phyloP scores from a whole-genome alignment of 2,797 vertebrate species.

The Glyptemys insculpta region DNA sequence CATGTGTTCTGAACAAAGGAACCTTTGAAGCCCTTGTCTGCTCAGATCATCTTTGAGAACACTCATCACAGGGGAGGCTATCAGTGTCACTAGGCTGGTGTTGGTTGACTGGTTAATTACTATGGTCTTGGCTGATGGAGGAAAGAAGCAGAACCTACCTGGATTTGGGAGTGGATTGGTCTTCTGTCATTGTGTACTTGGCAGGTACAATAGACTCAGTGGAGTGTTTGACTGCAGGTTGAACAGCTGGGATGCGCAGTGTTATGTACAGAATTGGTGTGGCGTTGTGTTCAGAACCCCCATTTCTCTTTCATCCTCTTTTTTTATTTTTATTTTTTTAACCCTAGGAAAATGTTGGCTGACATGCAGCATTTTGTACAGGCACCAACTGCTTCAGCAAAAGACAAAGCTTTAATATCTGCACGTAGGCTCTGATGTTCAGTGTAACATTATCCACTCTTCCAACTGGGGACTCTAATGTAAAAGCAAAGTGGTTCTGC shows the following conservation, averaged over 20 bases:
- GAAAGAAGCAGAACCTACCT: background rate
- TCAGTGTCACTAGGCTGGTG: background rate
- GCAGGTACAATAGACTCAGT: background rate
- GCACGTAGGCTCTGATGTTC: background rate
- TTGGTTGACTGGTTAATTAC: background rate
- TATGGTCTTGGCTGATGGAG: background rate
- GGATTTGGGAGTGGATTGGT: background rate
- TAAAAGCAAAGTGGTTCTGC: background rate
- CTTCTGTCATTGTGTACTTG: background rate
- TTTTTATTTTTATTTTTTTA: background rate
- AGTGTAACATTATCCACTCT: fast-evolving
- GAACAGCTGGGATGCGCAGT: background rate
- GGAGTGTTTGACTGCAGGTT: background rate
- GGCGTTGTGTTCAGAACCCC: background rate
- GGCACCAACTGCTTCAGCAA: background rate
- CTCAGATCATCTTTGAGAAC: background rate
- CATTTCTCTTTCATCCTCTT: background rate
- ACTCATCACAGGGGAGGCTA: fast-evolving
- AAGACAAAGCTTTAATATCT: background rate
- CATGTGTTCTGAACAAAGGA: background rate
- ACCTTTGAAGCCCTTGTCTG: background rate
- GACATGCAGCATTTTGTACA: too few species aligned
- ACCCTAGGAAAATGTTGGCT: background rate
- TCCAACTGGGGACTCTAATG: background rate
- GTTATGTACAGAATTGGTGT: background rate